Percentiles rank a stretch among this genome's conserved stretches.
phyloP scores from a whole-genome alignment of 2,888 invertebrate genomes.

The Oligia fasciuncula region DNA sequence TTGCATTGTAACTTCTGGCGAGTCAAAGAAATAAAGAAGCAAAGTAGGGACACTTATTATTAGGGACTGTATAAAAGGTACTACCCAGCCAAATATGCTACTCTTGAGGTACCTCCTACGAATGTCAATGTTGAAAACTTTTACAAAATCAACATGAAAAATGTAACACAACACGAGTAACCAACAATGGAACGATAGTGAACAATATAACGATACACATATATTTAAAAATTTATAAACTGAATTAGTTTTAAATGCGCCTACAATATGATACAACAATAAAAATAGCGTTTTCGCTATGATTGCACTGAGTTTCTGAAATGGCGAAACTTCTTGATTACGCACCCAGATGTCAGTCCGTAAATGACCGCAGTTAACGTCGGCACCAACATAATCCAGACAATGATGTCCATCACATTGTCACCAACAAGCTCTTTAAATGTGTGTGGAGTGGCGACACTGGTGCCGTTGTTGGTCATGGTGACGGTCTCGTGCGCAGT shows the following conservation, averaged over 20 bases:
- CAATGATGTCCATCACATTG: not conserved
- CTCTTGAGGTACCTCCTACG: not conserved
- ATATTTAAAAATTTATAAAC: not conserved
- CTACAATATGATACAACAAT: too few relatives aligned
- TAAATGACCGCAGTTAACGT: conserved; percentile 3
- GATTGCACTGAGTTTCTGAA: not conserved
- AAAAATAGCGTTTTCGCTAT: not conserved
- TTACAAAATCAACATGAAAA: conserved; percentile 12
- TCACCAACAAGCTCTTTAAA: too few relatives aligned
- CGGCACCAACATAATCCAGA: not conserved
- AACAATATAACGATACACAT: not conserved
- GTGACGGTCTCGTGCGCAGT: too few relatives aligned
- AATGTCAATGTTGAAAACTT: not conserved
- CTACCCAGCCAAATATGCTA: not conserved
- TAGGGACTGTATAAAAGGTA: not conserved
- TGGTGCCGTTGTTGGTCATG: too few relatives aligned
- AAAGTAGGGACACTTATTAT: not conserved
- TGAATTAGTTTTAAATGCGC: too few relatives aligned
- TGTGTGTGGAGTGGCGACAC: too few relatives aligned
- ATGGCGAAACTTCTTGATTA: conserved; percentile 30
- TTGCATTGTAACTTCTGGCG: not conserved
- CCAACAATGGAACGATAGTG: not conserved
- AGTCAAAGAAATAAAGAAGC: not conserved
- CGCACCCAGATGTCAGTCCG: conserved; percentile 36
- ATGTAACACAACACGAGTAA: conserved; percentile 5